Evolutionary conservation across 2,797 vertebrate species (phyloP), one percentile per base, ranked within the genome.

Genomic region (Hydrolagus colliei): DNA sequence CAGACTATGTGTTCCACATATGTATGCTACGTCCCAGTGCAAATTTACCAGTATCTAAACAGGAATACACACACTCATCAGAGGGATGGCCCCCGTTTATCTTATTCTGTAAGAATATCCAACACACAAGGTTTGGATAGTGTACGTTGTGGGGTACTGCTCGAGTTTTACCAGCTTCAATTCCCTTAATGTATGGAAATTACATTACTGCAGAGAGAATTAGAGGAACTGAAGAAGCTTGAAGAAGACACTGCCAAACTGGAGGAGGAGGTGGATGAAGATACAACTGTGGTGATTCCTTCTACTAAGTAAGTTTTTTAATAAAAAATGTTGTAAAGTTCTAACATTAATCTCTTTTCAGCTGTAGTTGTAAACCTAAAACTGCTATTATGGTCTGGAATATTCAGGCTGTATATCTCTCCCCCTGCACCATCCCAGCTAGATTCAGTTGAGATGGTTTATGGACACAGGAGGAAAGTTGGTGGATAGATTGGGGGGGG

Each of bases 261-360:
- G 87, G 91, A 94, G 89, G 89, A 86, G 8, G 94, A 95, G 88
- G 92, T 95, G 86, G 90, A 94, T 35, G 94, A 96, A 87, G 95
- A 95, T 89, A 96, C 95, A 16, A 95, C 94, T 0, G 94, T 95
- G 87, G 86, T 96, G 89, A 95, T 96, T 87, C 95, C 95, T n/a
- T 95, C 94, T 85, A 91, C 94, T 82, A 90, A 94, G 95, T 96
- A 89, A 80, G 65, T 12, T 74, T 11, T 74, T 35, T 12, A 52
- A 27, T 27, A 27, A 27, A 27, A 27, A 27, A 27, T 0, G 27
- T 52, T 52, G 41, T 52, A 52, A 52, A 52, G 41, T 52, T 6
- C 41, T 6, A 52, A 6, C 41, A 52, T 52, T 52, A 52, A 52
- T 6, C 41, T 52, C 27, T 27, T 27, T 27, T 27, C 6, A 6